Conservation (phyloP, 1,140 invertebrate genomes). For the Magallana gigas region DNA sequence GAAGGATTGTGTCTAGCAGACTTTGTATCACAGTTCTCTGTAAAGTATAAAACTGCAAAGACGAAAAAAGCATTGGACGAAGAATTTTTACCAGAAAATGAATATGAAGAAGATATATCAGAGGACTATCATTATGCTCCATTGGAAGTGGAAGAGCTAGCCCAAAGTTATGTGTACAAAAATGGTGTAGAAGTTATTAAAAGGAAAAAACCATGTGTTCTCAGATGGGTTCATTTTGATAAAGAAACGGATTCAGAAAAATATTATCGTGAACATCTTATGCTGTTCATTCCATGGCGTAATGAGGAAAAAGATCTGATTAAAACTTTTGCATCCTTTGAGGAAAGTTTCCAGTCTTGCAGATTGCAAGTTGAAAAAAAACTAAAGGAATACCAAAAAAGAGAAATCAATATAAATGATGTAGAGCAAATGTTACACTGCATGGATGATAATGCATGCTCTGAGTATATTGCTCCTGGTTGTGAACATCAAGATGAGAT, state of each 20-base stretch:
- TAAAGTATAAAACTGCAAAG: slow-evolving; percentile 48
- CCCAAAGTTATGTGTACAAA: not conserved
- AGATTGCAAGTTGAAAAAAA: not conserved
- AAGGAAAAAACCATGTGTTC: slow-evolving; percentile 45
- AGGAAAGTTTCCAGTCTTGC: not conserved
- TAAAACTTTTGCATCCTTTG: slow-evolving; percentile 33
- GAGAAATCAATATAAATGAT: too few species aligned
- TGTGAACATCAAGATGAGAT: not conserved
- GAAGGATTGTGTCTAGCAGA: slow-evolving; percentile 53
- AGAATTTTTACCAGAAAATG: not conserved
- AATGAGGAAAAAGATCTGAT: slow-evolving; percentile 53
- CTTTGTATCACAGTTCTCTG: slow-evolving; percentile 49
- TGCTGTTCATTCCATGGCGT: slow-evolving; percentile 57
- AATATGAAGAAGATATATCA: too few species aligned
- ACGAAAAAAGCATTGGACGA: not conserved
- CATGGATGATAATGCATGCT: too few species aligned
- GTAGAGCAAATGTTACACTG: too few species aligned
- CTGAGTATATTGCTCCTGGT: not conserved
- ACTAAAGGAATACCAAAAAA: too few species aligned
- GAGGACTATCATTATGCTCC: slow-evolving; percentile 49
- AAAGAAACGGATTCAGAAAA: slow-evolving; percentile 53
- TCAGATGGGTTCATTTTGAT: slow-evolving; percentile 51
- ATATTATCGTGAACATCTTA: slow-evolving; percentile 52
- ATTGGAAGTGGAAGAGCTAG: not conserved
- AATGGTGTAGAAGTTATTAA: not conserved